Conservation (phyloP, 2,113 vertebrate species). For the Macaca nemestrina region DNA sequence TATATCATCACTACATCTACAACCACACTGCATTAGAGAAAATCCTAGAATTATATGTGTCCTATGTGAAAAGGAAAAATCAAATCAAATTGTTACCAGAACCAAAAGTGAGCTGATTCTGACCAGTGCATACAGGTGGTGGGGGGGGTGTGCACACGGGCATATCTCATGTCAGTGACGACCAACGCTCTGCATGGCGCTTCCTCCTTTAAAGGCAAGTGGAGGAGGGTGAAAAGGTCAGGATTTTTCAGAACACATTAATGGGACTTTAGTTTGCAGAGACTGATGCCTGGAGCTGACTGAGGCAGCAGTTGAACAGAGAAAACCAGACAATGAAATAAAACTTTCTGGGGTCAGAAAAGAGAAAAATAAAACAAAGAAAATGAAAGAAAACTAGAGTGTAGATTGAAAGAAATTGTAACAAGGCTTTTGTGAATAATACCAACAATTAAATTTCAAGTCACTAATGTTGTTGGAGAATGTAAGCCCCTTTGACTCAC, state of each 20-base stretch:
- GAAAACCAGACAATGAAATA: neutral
- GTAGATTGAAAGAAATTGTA: neutral
- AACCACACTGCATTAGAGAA: neutral
- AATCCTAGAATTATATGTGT: neutral
- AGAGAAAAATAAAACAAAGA: neutral
- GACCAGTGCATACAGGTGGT: fast-evolving
- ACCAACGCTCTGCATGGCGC: neutral
- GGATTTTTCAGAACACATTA: neutral
- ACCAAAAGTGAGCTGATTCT: neutral
- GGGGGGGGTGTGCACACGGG: fast-evolving
- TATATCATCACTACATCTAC: neutral
- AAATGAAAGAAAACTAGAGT: neutral
- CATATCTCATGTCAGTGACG: neutral
- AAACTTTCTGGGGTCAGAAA: neutral
- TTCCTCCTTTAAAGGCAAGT: neutral
- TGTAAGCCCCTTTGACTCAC: neutral
- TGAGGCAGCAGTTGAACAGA: neutral
- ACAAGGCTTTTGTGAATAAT: neutral
- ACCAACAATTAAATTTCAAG: neutral
- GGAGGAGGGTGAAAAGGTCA: neutral
- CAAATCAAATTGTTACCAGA: neutral
- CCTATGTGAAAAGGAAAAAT: neutral
- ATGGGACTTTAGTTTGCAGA: neutral
- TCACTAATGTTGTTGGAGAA: neutral
- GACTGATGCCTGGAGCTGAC: neutral